Conservation (phyloP, 2,113 vertebrate genomes). For the Geothlypis trichas region DNA sequence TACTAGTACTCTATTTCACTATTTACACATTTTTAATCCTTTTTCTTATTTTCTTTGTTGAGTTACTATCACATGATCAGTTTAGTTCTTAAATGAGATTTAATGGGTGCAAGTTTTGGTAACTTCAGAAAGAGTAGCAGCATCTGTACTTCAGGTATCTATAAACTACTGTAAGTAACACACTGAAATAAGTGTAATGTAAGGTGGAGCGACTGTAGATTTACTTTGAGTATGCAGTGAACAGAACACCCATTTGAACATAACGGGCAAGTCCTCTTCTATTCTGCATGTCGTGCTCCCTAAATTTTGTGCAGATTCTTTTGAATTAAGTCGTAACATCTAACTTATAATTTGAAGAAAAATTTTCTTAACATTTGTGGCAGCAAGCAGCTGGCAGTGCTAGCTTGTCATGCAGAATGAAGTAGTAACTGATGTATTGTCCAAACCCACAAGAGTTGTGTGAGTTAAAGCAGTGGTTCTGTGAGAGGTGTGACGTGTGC, state of each 20-base stretch:
- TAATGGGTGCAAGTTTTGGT: background rate
- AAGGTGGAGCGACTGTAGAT: background rate
- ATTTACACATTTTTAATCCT: background rate
- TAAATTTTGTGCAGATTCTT: background rate
- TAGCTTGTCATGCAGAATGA: background rate
- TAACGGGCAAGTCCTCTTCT: background rate
- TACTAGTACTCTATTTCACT: background rate
- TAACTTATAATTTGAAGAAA: background rate
- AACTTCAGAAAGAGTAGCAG: background rate
- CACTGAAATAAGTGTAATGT: background rate
- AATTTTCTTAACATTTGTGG: background rate
- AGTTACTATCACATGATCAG: background rate
- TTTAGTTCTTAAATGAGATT: background rate
- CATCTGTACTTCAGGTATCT: background rate
- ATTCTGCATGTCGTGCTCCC: background rate
- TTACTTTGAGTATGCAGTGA: background rate
- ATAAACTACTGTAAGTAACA: background rate
- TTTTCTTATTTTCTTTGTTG: background rate
- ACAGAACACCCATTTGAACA: background rate
- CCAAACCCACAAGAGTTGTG: background rate
- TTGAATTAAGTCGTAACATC: background rate
- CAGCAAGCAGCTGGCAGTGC: background rate
- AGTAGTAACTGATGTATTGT: background rate
- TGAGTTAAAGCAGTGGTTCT: background rate
- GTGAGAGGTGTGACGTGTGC: background rate